A percentile compares a stretch with the other conserved stretches of the same genome.
These are phyloP conservation scores for Chrysina gloriosa DNA, from an alignment of 2,888 invertebrate species.

Conservation along the genomic window DNA sequence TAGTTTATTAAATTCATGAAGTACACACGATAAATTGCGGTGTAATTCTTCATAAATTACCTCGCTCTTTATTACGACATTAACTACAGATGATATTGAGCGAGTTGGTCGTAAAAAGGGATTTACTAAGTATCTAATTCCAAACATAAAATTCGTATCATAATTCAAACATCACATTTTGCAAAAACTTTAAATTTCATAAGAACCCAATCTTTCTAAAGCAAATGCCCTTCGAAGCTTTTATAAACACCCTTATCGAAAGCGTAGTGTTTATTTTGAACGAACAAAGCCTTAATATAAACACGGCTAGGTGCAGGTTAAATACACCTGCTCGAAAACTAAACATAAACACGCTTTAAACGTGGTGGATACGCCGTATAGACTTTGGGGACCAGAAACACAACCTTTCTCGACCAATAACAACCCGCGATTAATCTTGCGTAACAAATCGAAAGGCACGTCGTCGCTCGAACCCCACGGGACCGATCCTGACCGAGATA, in stretches of 20 bases:
- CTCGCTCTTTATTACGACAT: constrained; percentile 27
- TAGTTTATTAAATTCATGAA: constrained; percentile 31
- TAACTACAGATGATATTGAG: constrained; percentile 17
- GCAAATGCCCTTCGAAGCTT: no score
- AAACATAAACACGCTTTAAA: constrained; percentile 6
- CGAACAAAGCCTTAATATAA: not conserved
- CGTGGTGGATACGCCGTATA: not conserved
- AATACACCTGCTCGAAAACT: constrained; percentile 3
- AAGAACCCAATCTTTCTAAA: no score
- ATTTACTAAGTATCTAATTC: constrained; percentile 27
- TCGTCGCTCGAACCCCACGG: constrained; percentile 9
- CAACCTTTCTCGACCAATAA: constrained; percentile 3
- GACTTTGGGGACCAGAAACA: not conserved
- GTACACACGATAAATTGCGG: constrained; percentile 18
- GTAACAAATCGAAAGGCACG: constrained; percentile 19
- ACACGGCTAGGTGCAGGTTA: not conserved
- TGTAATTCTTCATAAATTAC: constrained; percentile 28
- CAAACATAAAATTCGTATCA: constrained; percentile 3
- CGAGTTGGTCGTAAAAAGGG: constrained; percentile 15
- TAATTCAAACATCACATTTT: no score
- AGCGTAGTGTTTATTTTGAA: not conserved
- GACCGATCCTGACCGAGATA: not conserved
- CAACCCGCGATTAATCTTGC: constrained; percentile 14
- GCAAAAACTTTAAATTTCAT: no score
- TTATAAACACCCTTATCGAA: no score